Evolutionary conservation across 2,797 vertebrate genomes (phyloP).

Genomic region (Danionella dracula): DNA sequence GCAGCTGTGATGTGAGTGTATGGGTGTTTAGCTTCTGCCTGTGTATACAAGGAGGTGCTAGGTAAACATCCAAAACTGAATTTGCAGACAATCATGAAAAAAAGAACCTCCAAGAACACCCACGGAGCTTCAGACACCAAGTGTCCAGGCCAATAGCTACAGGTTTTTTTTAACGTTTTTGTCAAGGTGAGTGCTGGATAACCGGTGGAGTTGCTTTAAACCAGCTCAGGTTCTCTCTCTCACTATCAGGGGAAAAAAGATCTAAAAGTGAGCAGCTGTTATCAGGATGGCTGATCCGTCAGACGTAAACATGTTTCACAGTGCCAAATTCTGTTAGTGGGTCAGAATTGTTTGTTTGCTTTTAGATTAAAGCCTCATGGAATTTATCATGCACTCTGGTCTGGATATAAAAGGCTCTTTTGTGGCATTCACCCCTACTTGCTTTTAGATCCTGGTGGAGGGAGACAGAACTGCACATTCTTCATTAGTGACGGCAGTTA

Average conservation of each 20-base stretch:
- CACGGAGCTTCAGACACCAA: conserved; percentile 4
- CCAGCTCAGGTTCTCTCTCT: neutral
- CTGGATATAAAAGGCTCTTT: conserved; percentile 19
- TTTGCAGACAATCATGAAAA: neutral
- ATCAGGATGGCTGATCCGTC: neutral
- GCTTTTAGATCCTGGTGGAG: neutral
- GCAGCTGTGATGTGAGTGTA: conserved; percentile 8
- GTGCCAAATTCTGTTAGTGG: neutral
- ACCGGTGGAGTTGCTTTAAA: neutral
- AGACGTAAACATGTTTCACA: conserved; percentile 21
- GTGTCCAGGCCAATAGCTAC: conserved; percentile 6
- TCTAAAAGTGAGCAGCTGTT: neutral
- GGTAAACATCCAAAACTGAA: conserved; percentile 25
- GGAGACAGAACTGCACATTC: neutral
- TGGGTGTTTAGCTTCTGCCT: conserved; percentile 12
- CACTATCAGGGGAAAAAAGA: no score
- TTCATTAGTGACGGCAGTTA: neutral
- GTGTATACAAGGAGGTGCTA: conserved; percentile 8
- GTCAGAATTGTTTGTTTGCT: conserved; percentile 21
- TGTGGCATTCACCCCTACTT: neutral
- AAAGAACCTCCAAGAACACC: conserved; percentile 14
- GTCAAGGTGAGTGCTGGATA: neutral
- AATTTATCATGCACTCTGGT: neutral
- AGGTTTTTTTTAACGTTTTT: neutral
- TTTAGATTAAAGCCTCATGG: conserved; percentile 20